Percentiles rank a stretch among this genome's conserved stretches.
phyloP scores from a whole-genome alignment of 1,140 invertebrate genomes.

The Penaeus indicus region DNA sequence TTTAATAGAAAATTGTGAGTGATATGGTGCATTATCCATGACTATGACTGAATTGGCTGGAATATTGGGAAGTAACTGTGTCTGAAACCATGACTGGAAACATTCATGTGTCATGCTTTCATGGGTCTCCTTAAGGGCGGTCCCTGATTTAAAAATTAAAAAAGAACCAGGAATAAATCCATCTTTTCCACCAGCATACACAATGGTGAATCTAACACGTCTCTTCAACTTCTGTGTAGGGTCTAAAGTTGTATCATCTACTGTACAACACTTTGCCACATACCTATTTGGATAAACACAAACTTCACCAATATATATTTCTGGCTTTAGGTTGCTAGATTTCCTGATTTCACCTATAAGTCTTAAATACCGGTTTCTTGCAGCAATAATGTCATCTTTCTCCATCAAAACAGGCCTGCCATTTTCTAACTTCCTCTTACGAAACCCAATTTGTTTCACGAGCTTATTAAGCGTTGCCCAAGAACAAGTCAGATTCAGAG shows the following conservation, averaged over 20 bases:
- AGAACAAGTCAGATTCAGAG: constrained; percentile 7
- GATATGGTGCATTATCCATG: constrained; percentile 70
- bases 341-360: constrained; percentile 28
- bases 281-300: constrained; percentile 12
- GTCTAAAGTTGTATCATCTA: background rate
- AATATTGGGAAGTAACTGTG: constrained; percentile 68
- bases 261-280: background rate
- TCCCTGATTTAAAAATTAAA: constrained; percentile 53
- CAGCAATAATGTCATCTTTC: constrained; percentile 29
- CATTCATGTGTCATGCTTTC: constrained; percentile 56
- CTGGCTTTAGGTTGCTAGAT: constrained; percentile 15
- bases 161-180: constrained; percentile 60
- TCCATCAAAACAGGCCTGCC: constrained; percentile 28
- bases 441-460: constrained; percentile 37
- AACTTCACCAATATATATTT: constrained; percentile 44
- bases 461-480: background rate
- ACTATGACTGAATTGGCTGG: constrained; percentile 67
- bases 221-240: constrained; percentile 8
- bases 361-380: constrained; percentile 34
- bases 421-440: constrained; percentile 16
- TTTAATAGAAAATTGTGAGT: constrained; percentile 67
- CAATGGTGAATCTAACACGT: constrained; percentile 43
- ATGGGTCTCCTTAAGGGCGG: constrained; percentile 60
- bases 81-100: constrained; percentile 64
- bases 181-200: constrained; percentile 52